phyloP scores from a whole-genome alignment of 2,888 invertebrate species.

The Cabera pusaria region DNA sequence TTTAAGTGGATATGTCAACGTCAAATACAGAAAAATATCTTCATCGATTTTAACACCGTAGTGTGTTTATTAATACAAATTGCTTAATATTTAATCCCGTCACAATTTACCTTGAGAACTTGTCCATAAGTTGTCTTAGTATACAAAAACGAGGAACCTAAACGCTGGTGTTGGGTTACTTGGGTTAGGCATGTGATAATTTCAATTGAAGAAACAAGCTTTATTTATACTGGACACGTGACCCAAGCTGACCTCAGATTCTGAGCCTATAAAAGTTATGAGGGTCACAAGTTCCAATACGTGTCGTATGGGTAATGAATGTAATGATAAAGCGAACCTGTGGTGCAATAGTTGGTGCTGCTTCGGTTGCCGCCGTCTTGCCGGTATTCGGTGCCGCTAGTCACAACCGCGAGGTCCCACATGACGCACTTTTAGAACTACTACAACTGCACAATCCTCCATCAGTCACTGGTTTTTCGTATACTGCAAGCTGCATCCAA shows the following conservation, averaged over 20 bases:
- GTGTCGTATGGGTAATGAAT: not conserved
- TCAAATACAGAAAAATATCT: slow-evolving; percentile 23
- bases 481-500: slow-evolving; percentile 47
- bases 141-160: slow-evolving; percentile 22
- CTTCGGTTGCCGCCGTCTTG: slow-evolving; percentile 74
- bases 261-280: slow-evolving; percentile 4
- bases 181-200: slow-evolving; percentile 35
- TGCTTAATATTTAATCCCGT: slow-evolving; percentile 50
- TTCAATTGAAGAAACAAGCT: slow-evolving; percentile 33
- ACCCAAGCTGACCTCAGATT: slow-evolving; percentile 5
- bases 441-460: slow-evolving; percentile 64
- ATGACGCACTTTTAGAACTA: slow-evolving; percentile 63
- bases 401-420: slow-evolving; percentile 65
- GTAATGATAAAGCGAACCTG: slow-evolving; percentile 55
- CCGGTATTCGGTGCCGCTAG: slow-evolving; percentile 59
- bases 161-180: slow-evolving; percentile 14
- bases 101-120: slow-evolving; percentile 65
- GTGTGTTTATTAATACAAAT: slow-evolving; percentile 37
- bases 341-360: slow-evolving; percentile 66
- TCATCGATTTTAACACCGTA: slow-evolving; percentile 27
- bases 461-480: slow-evolving; percentile 60
- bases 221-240: slow-evolving; percentile 8
- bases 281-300: not conserved
- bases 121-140: slow-evolving; percentile 45
- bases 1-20: slow-evolving; percentile 22